phyloP scores from a whole-genome alignment of 2,888 invertebrate genomes.

The Mythimna vitellina region DNA sequence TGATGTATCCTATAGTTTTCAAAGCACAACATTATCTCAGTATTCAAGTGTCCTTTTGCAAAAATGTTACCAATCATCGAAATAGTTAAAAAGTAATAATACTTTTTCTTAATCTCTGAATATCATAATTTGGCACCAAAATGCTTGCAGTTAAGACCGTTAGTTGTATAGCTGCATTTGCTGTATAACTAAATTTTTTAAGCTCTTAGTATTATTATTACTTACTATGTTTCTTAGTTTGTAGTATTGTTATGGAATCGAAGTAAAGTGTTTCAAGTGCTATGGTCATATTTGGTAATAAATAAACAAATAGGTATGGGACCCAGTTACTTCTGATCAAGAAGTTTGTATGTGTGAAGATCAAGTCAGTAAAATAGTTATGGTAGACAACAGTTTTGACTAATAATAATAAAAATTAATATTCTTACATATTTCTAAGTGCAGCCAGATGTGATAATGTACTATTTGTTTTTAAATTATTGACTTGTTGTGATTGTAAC shows the following conservation, averaged over 20 bases:
- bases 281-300: constrained; percentile 34
- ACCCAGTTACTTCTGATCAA: constrained; percentile 35
- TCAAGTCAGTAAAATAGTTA: constrained; percentile 41
- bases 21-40: constrained; percentile 46
- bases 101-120: constrained; percentile 2
- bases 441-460: constrained; percentile 64
- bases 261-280: constrained; percentile 27
- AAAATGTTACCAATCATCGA: constrained; percentile 16
- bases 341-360: constrained; percentile 46
- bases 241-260: constrained; percentile 30
- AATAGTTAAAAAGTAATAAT: constrained; percentile 15
- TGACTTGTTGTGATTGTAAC: constrained; percentile 65
- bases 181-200: constrained; percentile 9
- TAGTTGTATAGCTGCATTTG: constrained; percentile 12
- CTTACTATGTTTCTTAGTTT: constrained; percentile 33
- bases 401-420: constrained; percentile 49
- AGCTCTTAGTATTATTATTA: constrained; percentile 36
- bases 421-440: constrained; percentile 56
- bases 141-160: constrained; percentile 20
- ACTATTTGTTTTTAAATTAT: constrained; percentile 64
- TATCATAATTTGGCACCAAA: constrained; percentile 19
- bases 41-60: constrained; percentile 39
- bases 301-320: constrained; percentile 28
- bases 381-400: constrained; percentile 44
- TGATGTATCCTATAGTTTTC: constrained; percentile 37